These are phyloP conservation scores for Podiceps cristatus DNA, from an alignment of 2,113 vertebrate species.

Conservation along the genomic window DNA sequence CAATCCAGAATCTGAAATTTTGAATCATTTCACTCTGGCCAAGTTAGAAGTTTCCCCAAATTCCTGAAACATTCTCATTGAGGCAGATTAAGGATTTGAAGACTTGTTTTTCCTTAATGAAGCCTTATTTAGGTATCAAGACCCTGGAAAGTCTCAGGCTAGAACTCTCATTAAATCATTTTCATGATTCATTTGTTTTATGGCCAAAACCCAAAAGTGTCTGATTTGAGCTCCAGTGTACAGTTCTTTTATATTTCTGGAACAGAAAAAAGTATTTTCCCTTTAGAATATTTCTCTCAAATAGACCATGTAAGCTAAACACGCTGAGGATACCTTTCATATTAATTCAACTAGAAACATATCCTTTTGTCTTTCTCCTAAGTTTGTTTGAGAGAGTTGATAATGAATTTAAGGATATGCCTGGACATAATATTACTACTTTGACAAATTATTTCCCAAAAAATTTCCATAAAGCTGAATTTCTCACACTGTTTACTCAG, in stretches of 20 bases:
- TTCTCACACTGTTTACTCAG: neutral
- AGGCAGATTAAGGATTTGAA: neutral
- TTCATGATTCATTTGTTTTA: neutral
- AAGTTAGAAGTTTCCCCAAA: neutral
- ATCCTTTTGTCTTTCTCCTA: neutral
- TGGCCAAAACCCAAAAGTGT: neutral
- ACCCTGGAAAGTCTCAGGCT: neutral
- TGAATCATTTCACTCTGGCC: neutral
- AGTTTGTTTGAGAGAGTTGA: neutral
- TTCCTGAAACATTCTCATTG: neutral
- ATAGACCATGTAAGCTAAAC: neutral
- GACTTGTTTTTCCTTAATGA: neutral
- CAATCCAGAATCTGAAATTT: neutral
- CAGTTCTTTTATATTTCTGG: neutral
- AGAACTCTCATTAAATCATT: neutral
- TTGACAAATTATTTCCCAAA: neutral
- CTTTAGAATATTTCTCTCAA: neutral
- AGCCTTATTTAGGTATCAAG: neutral
- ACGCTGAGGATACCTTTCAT: neutral
- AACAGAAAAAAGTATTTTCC: neutral
- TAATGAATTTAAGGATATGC: neutral
- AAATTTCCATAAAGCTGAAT: neutral
- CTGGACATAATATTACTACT: neutral
- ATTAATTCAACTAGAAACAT: neutral
- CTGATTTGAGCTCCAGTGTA: neutral